phyloP scores from a whole-genome alignment of 2,113 vertebrate species.

The Gymnobelideus leadbeateri region DNA sequence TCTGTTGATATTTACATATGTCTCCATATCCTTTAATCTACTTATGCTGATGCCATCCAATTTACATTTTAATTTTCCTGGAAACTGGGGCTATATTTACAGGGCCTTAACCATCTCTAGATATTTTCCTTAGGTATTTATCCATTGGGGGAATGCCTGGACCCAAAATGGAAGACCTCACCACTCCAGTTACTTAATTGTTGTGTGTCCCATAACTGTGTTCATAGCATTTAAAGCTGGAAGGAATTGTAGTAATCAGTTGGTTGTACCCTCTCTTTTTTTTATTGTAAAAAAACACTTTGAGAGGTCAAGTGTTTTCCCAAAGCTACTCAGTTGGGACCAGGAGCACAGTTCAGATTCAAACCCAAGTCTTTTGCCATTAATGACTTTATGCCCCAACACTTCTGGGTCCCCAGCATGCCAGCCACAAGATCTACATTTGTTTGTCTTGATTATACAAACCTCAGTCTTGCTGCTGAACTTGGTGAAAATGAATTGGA shows the following conservation, averaged over 20 bases:
- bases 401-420: background rate
- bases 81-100: background rate
- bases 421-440: background rate
- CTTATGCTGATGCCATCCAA: conserved; percentile 49
- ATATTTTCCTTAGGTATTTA: background rate
- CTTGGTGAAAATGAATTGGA: background rate
- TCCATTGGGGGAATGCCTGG: background rate
- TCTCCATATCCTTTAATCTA: conserved; percentile 67
- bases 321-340: background rate
- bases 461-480: background rate
- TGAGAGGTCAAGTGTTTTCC: background rate
- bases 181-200: background rate
- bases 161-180: background rate
- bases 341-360: background rate
- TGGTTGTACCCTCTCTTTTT: background rate
- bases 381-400: background rate
- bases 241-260: background rate
- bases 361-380: background rate
- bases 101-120: background rate
- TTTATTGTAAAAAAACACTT: background rate
- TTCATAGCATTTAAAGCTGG: background rate
- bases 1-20: conserved; percentile 51
- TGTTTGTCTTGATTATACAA: background rate
- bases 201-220: background rate
- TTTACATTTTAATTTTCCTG: conserved; percentile 51